phyloP scores from a whole-genome alignment of 2,113 vertebrate species.

The Zosterops borbonicus region DNA sequence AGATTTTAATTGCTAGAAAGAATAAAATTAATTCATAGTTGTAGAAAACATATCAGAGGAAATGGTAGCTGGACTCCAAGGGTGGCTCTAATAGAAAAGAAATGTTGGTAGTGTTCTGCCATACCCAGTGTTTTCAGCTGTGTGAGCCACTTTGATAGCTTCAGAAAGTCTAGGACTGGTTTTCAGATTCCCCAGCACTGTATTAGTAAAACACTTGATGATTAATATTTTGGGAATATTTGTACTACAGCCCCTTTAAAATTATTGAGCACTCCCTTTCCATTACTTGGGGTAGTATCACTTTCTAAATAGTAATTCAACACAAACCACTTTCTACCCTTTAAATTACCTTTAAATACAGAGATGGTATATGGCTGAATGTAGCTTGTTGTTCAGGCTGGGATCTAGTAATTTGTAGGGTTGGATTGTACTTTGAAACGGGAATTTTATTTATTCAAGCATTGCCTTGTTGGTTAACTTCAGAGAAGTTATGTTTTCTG shows the following conservation, averaged over 20 bases:
- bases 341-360: neutral
- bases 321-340: neutral
- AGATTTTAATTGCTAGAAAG: slow-evolving; percentile 29
- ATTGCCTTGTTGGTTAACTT: neutral
- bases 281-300: neutral
- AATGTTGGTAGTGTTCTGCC: neutral
- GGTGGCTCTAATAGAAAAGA: neutral
- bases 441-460: neutral
- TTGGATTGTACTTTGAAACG: neutral
- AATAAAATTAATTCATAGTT: neutral
- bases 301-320: neutral
- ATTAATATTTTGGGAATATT: neutral
- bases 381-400: neutral
- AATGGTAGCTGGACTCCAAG: neutral
- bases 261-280: neutral
- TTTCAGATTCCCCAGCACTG: neutral
- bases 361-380: neutral
- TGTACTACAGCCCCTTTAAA: neutral
- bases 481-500: neutral
- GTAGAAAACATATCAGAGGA: neutral
- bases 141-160: neutral
- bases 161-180: neutral
- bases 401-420: neutral
- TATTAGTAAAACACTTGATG: neutral
- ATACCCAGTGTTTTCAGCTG: neutral